phyloP scores from a whole-genome alignment of 2,797 vertebrate genomes.

The Agapornis canus region DNA sequence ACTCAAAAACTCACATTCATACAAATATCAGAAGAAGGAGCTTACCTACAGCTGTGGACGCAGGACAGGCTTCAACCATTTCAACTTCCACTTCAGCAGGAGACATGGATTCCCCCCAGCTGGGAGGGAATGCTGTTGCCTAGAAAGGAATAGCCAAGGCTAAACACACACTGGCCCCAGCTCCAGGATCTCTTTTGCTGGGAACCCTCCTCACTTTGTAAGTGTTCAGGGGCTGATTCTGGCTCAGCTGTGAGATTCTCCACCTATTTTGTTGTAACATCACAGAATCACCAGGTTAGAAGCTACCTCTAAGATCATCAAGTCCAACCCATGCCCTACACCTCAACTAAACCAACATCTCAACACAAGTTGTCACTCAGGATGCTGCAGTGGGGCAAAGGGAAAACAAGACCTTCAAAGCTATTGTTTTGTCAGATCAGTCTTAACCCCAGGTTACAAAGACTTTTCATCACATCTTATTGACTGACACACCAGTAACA shows the following conservation, averaged over 20 bases:
- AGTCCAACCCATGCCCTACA: too few species aligned
- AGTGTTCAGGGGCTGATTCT: background rate
- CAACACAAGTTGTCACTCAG: background rate
- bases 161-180: background rate
- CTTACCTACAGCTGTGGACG: background rate
- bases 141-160: background rate
- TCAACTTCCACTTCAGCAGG: background rate
- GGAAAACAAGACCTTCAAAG: background rate
- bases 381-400: background rate
- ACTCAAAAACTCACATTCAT: background rate
- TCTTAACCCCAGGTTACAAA: background rate
- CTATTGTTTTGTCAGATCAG: background rate
- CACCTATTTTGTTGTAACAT: background rate
- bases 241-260: background rate
- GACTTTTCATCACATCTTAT: background rate
- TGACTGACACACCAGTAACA: background rate
- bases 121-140: background rate
- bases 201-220: background rate
- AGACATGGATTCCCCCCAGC: background rate
- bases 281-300: too few species aligned
- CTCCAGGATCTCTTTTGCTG: background rate
- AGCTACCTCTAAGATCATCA: too few species aligned
- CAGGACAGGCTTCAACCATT: background rate
- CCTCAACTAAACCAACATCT: background rate
- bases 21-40: background rate